Base-by-base conservation (phyloP, 1,140 invertebrate genomes). In the Cardiocondyla obscurior region DNA sequence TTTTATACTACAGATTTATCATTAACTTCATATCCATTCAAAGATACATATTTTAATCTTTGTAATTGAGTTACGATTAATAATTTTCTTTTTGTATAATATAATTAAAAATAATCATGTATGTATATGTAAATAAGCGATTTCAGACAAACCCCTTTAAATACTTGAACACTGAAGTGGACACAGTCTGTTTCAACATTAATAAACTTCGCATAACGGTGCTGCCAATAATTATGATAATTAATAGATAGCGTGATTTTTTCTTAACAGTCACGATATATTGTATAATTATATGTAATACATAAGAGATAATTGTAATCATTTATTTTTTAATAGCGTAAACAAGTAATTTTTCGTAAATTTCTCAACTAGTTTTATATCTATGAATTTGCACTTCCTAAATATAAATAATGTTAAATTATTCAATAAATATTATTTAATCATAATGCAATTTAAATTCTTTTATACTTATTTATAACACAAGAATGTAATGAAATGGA, bases 281-380 rank as follows among this genome's bases (percentile, higher is more conserved):
- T 36, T 33, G 25, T 65, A 39, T 49, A 46, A 60, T 39, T 39
- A 28, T 57, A 28, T 3, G 49, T 57, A 57, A 42, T 16, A 53
- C 14, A 7, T 57, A 57, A 73, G 49, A 22, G 57, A 30, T 53
- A 8, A 79, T 77, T 25, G 46, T 42, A 67, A 67, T 69, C 36
- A 79, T 79, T 77, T 79, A 79, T 79, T 79, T 79, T 79, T 67
- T 67, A 79, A 67, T 79, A 55, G 46, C 39, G 8, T n/a, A n/a
- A n/a, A 12, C 33, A 30, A 69, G 46, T 28, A 8, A 67, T 10
- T 39, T 79, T 53, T 53, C 22, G 22, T 67, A 79, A 79, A 67
- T 53, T 49, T 67, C 33, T 53, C 33, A 30, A 19, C 62, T 67
- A 79, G 36, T 67, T 79, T 79, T 79, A 39, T 53, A 67, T 67